These are phyloP conservation scores for Castor canadensis DNA, from an alignment of 2,113 vertebrate genomes.

Conservation along the genomic window DNA sequence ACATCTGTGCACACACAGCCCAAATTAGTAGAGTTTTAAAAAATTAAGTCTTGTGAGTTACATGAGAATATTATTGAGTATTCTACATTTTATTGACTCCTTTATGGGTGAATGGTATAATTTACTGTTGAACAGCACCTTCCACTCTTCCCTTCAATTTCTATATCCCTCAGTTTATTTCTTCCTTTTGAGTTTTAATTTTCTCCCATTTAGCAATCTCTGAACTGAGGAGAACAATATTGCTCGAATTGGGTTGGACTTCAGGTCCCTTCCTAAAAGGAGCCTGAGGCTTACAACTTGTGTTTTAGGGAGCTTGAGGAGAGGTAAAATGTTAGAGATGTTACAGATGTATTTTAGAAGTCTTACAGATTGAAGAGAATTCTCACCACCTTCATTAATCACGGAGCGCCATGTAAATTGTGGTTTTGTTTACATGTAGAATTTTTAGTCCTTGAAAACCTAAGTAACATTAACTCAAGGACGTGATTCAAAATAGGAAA, in stretches of 20 bases:
- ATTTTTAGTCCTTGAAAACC: conserved; percentile 19
- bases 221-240: neutral
- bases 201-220: neutral
- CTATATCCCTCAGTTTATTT: neutral
- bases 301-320: neutral
- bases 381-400: neutral
- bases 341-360: conserved; percentile 9
- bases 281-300: neutral
- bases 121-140: neutral
- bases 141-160: neutral
- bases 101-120: neutral
- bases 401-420: neutral
- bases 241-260: neutral
- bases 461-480: neutral
- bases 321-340: neutral
- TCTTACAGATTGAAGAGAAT: neutral
- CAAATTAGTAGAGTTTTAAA: neutral
- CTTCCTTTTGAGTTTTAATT: neutral
- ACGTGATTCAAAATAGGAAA: neutral
- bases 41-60: neutral
- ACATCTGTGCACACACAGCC: neutral
- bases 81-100: neutral
- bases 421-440: neutral
- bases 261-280: neutral
- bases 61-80: neutral